Percentiles rank a stretch among this genome's conserved stretches.
These are phyloP conservation scores for Drosophila malerkotliana DNA, from an alignment of 1,140 invertebrate species.

Conservation along the genomic window DNA sequence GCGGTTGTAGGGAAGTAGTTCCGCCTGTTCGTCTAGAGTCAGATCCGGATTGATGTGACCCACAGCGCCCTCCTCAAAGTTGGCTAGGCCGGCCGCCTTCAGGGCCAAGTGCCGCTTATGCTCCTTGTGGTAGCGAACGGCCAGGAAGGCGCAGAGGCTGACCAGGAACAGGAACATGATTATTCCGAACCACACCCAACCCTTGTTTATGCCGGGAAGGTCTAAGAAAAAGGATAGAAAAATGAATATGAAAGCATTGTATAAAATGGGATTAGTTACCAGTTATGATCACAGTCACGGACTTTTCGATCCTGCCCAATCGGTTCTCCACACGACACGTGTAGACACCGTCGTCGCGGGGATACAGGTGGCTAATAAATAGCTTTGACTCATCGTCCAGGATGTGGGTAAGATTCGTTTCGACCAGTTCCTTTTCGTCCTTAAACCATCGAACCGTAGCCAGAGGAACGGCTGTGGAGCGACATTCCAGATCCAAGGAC, in stretches of 20 bases:
- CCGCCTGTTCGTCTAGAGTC: constrained; percentile 95
- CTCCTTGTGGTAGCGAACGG: constrained; percentile 83
- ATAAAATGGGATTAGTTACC: constrained; percentile 56
- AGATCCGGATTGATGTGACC: constrained; percentile 94
- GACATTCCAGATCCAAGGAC: constrained; percentile 79
- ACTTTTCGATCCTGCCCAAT: constrained; percentile 68
- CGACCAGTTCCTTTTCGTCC: constrained; percentile 59
- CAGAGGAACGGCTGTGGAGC: constrained; percentile 83
- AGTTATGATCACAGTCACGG: constrained; percentile 69
- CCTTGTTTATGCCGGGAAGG: constrained; percentile 57
- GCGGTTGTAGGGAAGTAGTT: constrained; percentile 94
- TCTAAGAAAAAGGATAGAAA: constrained; percentile 28
- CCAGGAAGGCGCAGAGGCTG: constrained; percentile 84
- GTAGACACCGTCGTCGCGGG: constrained; percentile 83
- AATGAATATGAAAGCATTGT: background rate
- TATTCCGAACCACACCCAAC: constrained; percentile 80
- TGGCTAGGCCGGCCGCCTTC: constrained; percentile 87
- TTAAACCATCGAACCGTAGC: constrained; percentile 85
- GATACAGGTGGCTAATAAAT: constrained; percentile 70
- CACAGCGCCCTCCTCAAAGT: constrained; percentile 92
- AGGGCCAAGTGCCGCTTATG: constrained; percentile 81
- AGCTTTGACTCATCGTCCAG: constrained; percentile 81
- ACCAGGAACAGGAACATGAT: constrained; percentile 85
- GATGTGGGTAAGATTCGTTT: constrained; percentile 83
- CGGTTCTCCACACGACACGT: constrained; percentile 83